Evolutionary conservation across 2,797 vertebrate species (phyloP), one percentile per base, ranked within the genome.

Genomic region (Iguana delicatissima): DNA sequence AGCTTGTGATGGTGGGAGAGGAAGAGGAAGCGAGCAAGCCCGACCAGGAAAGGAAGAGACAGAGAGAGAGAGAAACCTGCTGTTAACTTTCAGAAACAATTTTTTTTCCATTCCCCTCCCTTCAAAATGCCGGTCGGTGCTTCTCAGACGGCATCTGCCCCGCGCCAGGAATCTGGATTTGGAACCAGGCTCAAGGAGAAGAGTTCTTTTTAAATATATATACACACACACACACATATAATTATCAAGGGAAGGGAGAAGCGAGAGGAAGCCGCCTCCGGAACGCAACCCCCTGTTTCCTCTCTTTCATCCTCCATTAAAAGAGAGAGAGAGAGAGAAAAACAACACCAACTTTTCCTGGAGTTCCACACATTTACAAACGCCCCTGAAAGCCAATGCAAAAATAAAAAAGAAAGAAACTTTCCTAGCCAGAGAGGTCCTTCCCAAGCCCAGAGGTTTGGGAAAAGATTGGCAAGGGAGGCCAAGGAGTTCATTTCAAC

Each of bases 1-100:
- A 96, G 95, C 96, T 97, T 97, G 98, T 98, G 98, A 96, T 98
- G 97, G 98, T 97, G 98, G 79, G 80, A 92, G 94, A 96, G 67
- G 59, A 62, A 57, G 59, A 69, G 67, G 67, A 69, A 29, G 67
- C 67, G 6, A 69, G 1, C 26, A 55, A 72, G 6, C 12, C 46
- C 32, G 57, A 35, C 4, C 38, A 1, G 8, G 72, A 38, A n/a
- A 13, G 80, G 38, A 46, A 13, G 20, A 50, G 9, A 16, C 22
- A 26, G 10, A 12, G 29, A 24, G n/a, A 32, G 32, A 0, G 1
- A 32, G 18, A 81, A 50, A 50, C 9, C 12, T 4, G 55, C 3
- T 86, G 20, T 50, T 50, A 95, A 94, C 91, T 92, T 91, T 88
- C 73, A 73, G 80, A 91, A 93, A 83, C 6, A 16, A 74, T 35